Base-by-base conservation (phyloP, 2,113 vertebrate species). In the Pituophis catenifer region DNA sequence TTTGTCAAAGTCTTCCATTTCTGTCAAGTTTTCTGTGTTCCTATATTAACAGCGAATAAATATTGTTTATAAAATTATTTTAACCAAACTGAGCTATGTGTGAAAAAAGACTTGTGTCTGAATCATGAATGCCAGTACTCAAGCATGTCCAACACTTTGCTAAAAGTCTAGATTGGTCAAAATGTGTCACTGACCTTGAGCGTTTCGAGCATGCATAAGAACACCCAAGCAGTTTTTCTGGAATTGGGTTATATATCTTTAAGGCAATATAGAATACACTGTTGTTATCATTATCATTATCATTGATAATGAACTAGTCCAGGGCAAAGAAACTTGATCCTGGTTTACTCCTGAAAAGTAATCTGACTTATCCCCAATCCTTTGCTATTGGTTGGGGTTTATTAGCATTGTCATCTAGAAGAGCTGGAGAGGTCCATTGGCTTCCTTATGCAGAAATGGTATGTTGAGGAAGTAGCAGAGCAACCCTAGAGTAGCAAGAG, bases 11-110 rank as follows among this genome's bases (percentile, higher is more conserved):
- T 97, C 88, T 96, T 96, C 65, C 75, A 95, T 53, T 97, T 97
- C 96, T 92, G 95, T 97, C 96, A 97, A 95, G 96, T 97, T 95
- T 86, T 95, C 86, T 70, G 65, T 96, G 94, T 97, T 90, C 96
- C 95, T 59, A 58, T 58, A 33, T 89, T 89, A 94, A 90, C 96
- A 94, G 96, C 97, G 93, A 96, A 96, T 97, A 96, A 96, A 96
- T 93, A 89, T 93, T 93, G 88, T 29, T 3, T 91, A 90, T 94
- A 88, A 94, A 96, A 91, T 92, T 95, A 89, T 95, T 93, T 93
- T 92, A 95, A 94, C 93, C 65, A 93, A 96, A 10, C 24, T 5
- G 95, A 95, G 96, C 88, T 95, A 94, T 95, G 33, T 44, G 24
- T 48, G n/a, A 38, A 62, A 13, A 70, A 50, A 89, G 62, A 89